Evolutionary conservation across 2,888 invertebrate genomes (phyloP), one percentile per base, ranked within the genome.

Genomic region (Dryobotodes eremita): DNA sequence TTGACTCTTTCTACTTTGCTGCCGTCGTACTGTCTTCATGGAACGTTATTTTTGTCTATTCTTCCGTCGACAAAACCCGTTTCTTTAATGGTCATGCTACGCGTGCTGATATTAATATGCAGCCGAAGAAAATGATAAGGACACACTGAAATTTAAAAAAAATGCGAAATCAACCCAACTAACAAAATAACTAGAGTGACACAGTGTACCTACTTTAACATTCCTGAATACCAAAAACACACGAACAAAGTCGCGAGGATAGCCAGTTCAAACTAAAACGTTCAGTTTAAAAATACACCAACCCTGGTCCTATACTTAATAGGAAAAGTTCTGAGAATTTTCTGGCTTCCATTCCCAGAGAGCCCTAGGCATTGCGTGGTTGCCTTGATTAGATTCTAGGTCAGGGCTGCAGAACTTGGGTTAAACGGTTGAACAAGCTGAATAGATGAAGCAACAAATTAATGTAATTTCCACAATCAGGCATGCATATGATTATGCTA

Each of bases 401-500:
- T 70, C 65, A 82, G 1, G 69, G 69, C 26, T 66, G 31, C 11
- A 61, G 61, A 59, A 3, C n/a, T 20, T 72, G 61, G n/a, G 68
- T 26, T 68, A 50, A 71, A 3, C 8, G 70, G 59, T 57, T 65
- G 59, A 59, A 36, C 57, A 57, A 80, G 46, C 65, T 26, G 50
- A 61, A 65, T 20, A 66, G 57, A 66, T 61, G 65, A 53, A 76
- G 70, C 75, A 61, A 73, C 23, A 80, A 75, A 80, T 84, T 80
- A 84, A 69, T 71, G 48, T 79, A 0, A 83, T 71, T 69, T 75
- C n/a, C 74, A n/a, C 53, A 62, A 75, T 68, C 69, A 42, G 70
- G n/a, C 48, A 77, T 55, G 55, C 48, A 71, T 10, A 36, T 68
- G 1, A 81, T 71, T 36, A 46, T 17, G 15, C 31, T n/a, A 50